Base-by-base conservation (phyloP, 2,888 invertebrate species). In the Crocallis elinguaria region DNA sequence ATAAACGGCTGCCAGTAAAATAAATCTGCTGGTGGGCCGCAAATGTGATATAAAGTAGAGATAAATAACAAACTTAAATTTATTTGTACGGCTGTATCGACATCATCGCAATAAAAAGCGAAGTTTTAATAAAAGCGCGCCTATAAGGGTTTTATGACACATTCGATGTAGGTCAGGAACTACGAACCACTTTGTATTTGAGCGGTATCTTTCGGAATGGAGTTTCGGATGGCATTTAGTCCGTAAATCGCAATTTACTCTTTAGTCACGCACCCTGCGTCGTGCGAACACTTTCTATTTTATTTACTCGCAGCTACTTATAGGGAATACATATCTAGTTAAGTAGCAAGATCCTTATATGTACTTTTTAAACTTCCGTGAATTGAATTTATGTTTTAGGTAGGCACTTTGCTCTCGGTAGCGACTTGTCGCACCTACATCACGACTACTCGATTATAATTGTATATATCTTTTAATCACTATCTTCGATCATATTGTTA, bases 251-350 rank as follows among this genome's bases (percentile, higher is more conserved):
- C 51, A 41, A 56, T 60, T 63, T 54, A 39, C 52, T 57, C 19
- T 38, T 32, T 45, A 42, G 37, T 66, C 60, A 66, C 60, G 61
- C 53, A 59, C 59, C 57, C 45, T 35, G 23, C 27, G 45, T 25
- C 50, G 41, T 48, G 25, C 43, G 27, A 61, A 67, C 64, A 75
- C 76, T 76, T 76, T 76, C 76, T 76, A 73, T 76, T 74, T 75
- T 71, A 69, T 71, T 66, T 49, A 48, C 54, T 46, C 33, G 55
- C 44, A 46, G 49, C 30, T 43, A 51, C 61, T 49, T 46, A 46
- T 36, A 50, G 38, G 51, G 60, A 60, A 38, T 46, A 46, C 23
- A 17, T 56, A 51, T 57, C 49, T 46, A 30, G 52, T 33, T 41
- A 36, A 21, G 33, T 21, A 44, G 39, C 33, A 14, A 17, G 2